Conservation (phyloP, 1,140 invertebrate genomes). For the Dysdera silvatica region DNA sequence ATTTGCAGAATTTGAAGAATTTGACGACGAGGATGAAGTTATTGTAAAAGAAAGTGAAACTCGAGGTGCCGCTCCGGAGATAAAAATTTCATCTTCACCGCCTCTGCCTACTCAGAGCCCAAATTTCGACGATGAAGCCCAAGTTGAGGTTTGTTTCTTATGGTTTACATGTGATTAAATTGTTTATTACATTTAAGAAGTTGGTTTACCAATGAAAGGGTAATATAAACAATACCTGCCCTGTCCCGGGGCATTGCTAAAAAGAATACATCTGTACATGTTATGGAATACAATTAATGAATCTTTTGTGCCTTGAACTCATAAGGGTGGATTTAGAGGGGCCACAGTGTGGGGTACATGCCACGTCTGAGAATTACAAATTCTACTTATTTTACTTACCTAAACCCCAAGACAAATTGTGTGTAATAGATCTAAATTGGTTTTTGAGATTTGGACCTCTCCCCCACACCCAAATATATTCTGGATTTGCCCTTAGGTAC, state of each 20-base stretch:
- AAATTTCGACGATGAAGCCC: constrained; percentile 50
- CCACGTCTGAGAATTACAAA: not conserved
- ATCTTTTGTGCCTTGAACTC: not conserved
- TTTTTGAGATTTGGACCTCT: no score
- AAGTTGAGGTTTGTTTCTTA: constrained; percentile 35
- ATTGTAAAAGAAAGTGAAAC: constrained; percentile 32
- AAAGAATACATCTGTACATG: not conserved
- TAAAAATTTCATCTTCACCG: not conserved
- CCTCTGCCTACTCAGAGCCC: constrained; percentile 45
- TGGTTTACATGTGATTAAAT: not conserved
- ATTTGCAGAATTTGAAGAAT: constrained; percentile 94
- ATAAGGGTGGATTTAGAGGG: no score
- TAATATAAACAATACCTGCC: no score
- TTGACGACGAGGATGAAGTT: constrained; percentile 61
- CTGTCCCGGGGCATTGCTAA: no score
- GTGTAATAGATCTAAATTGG: no score
- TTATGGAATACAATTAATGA: not conserved
- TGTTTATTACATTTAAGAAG: not conserved
- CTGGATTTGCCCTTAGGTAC: no score
- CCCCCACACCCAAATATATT: no score
- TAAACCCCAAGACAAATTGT: no score
- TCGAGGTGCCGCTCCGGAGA: constrained; percentile 32
- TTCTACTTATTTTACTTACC: not conserved
- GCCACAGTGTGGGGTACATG: no score
- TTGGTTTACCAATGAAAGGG: no score